Base-by-base conservation (phyloP, 53 echinoderm and acorn worm species). In the Holothuria leucospilota region DNA sequence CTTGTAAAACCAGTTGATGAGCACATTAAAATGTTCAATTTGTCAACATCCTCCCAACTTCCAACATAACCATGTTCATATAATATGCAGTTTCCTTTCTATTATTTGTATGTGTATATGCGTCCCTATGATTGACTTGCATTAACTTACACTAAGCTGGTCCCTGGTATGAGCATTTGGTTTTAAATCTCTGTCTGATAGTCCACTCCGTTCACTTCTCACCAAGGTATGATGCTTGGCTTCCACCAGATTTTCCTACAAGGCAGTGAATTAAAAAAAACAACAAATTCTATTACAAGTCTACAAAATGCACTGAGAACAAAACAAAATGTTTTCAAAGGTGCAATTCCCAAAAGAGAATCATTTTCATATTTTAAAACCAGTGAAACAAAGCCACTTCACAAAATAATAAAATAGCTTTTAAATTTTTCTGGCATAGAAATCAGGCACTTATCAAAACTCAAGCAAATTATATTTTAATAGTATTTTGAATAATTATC, bases 181-280 rank as follows among this genome's bases (percentile, higher is more conserved):
- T 67, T 99, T 99, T 69, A 99, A 92, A 84, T 99, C 99, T 87
- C 89, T 92, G 73, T 99, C 99, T 39, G 99, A 89, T 14, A 99
- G 79, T n/a, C 99, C 95, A 83, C 99, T 99, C 24, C 99, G 82
- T 72, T 95, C 99, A 95, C 99, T 99, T 85, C 99, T 90, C n/a
- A 94, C 99, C 49, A 99, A 85, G 14, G 93, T 99, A 66, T 99
- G 99, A 34, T 99, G 99, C 75, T 99, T 99, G 39, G 81, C 90
- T 72, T 99, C 99, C 34, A 99, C 92, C 51, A 99, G 90, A 80
- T 99, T 99, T 77, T 95, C 95, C 99, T 99, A 77, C 1, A 63
- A 61, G n/a, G 18, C 58, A 58, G 74, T 0, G 56, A 56, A 56
- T 56, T 56, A 85, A 25, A 26, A 30, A 8, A 62, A 34, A 34